Conservation (phyloP, 2,888 invertebrate genomes). For the Drosophila vallismaia region DNA sequence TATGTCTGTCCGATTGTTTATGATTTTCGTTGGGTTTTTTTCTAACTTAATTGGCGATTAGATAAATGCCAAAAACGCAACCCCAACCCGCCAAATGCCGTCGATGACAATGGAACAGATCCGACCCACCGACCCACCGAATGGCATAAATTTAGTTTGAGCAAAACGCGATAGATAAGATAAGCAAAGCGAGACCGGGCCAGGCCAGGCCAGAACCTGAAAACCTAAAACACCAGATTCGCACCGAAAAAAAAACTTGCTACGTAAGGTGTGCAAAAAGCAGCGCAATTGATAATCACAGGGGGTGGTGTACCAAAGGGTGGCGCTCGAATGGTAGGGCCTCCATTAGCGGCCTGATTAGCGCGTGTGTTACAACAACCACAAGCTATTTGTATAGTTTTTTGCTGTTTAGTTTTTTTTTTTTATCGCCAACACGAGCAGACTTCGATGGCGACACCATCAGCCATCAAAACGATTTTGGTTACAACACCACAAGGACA, state of each 20-base stretch:
- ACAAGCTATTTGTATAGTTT: constrained; percentile 11
- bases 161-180: constrained; percentile 68
- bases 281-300: constrained; percentile 66
- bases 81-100: constrained; percentile 12
- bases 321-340: constrained; percentile 11
- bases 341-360: constrained; percentile 54
- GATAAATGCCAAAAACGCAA: constrained; percentile 57
- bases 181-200: constrained; percentile 46
- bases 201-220: no score
- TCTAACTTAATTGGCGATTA: constrained; percentile 75
- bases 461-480: constrained; percentile 56
- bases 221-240: constrained; percentile 16
- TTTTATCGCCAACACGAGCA: constrained; percentile 63
- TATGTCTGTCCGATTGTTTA: constrained; percentile 78
- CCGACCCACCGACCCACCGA: constrained; percentile 21
- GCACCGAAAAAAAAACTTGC: constrained; percentile 11
- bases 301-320: neutral
- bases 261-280: constrained; percentile 66
- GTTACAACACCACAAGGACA: constrained; percentile 59
- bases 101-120: constrained; percentile 67
- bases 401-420: constrained; percentile 12
- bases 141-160: constrained; percentile 75
- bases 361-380: constrained; percentile 68
- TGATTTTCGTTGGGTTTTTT: constrained; percentile 56
- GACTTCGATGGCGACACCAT: constrained; percentile 38